phyloP scores from a whole-genome alignment of 2,113 vertebrate genomes.

The Hemiscyllium ocellatum region DNA sequence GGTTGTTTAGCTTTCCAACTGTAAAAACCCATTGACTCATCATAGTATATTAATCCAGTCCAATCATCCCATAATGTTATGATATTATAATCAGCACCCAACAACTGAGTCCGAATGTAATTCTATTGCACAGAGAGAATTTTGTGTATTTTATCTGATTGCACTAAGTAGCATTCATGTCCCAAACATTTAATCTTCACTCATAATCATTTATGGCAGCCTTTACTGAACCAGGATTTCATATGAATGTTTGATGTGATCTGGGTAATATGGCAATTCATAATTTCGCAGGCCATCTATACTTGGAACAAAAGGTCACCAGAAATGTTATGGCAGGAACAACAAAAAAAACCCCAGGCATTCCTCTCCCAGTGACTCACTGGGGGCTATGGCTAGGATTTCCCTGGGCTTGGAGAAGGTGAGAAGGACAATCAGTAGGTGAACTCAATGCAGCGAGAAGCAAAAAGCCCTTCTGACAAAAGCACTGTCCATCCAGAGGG shows the following conservation, averaged over 20 bases:
- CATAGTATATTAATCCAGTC: background rate
- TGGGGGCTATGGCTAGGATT: background rate
- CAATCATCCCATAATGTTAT: background rate
- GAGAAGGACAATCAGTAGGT: too few relatives aligned
- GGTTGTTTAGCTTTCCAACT: background rate
- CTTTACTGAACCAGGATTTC: background rate
- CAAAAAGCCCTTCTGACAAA: too few relatives aligned
- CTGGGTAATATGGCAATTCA: background rate
- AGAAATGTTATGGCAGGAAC: background rate
- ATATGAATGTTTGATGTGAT: background rate
- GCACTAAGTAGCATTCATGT: background rate
- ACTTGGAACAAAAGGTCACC: background rate
- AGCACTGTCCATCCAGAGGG: too few relatives aligned
- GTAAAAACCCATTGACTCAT: background rate
- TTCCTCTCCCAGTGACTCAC: background rate
- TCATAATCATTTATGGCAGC: background rate
- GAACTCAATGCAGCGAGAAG: too few relatives aligned
- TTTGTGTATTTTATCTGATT: background rate
- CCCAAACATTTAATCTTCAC: background rate
- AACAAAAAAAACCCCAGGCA: background rate
- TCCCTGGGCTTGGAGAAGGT: too few relatives aligned
- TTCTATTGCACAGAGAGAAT: background rate
- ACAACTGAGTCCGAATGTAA: background rate
- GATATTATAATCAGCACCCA: background rate
- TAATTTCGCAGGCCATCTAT: too few relatives aligned